Base-by-base conservation (phyloP, 2,113 vertebrate genomes). In the Mellivora capensis region DNA sequence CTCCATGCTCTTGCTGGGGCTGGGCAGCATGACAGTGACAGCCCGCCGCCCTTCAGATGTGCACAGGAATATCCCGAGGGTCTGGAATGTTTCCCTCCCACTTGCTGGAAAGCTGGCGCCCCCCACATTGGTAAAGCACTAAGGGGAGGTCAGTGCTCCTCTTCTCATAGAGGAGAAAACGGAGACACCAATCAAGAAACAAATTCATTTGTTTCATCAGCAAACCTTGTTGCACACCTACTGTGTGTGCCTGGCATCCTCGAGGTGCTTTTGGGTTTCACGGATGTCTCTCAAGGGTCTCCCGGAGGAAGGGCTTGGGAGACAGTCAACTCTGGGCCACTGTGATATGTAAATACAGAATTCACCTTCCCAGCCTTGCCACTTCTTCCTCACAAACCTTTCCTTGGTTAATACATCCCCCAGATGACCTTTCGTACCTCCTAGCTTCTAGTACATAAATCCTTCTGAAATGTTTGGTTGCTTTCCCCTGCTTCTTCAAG, bases 31-130 rank as follows among this genome's bases (percentile, higher is more conserved):
- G 71, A 29, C 29, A 0, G 7, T 2, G 12, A 29, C 61, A 42
- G 8, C 6, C 34, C 6, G 11, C 61, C 25, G 14, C 9, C 47
- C 29, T 54, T 29, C 25, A 17, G 5, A 2, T 12, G 61, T 52
- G 49, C 34, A 3, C 14, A 0, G n/a, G 37, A 37, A 1, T 3
- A 3, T n/a, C 37, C 5, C 2, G 27, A 31, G 25, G 9, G 61
- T 14, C 29, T 21, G 2, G 42, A 39, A 14, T 3, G 59, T 37
- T 72, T 12, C 27, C 5, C 12, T 8, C 21, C 76, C 29, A 6
- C 39, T 49, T 49, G 27, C 13, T n/a, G 21, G 47, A n/a, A 27
- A 29, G 49, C n/a, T 18, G 67, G 23, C 1, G 11, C 31, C 18
- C 31, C 27, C 8, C 39, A 21, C 76, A 44, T 25, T 42, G 23